phyloP scores from a whole-genome alignment of 1,140 invertebrate genomes.

The Cephus cinctus region DNA sequence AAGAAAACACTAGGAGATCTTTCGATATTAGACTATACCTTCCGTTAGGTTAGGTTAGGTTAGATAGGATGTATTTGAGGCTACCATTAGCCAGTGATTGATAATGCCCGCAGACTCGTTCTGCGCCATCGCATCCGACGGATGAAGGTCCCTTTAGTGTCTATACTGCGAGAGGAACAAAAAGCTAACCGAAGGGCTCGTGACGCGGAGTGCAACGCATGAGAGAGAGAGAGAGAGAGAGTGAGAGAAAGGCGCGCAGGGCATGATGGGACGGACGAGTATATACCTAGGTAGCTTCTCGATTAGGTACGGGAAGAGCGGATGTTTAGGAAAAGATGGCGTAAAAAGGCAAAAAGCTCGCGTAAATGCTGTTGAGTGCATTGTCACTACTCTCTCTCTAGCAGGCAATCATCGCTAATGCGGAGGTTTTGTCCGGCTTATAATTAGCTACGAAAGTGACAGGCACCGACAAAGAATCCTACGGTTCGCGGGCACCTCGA shows the following conservation, averaged over 20 bases:
- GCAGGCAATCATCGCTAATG: conserved; percentile 40
- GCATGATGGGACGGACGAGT: neutral
- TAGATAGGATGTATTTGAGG: conserved; percentile 46
- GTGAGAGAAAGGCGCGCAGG: neutral
- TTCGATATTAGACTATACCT: no score
- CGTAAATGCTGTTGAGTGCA: conserved; percentile 18
- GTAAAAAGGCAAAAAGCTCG: neutral
- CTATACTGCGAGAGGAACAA: conserved; percentile 31
- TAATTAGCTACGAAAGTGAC: conserved; percentile 41
- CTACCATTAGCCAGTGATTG: conserved; percentile 48
- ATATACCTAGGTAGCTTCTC: neutral
- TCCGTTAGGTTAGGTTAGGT: conserved; percentile 30
- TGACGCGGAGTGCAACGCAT: neutral
- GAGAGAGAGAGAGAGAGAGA: neutral
- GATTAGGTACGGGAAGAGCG: no score
- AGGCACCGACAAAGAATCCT: conserved; percentile 30
- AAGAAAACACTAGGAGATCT: no score
- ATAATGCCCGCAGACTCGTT: conserved; percentile 48
- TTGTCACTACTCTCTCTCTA: conserved; percentile 29
- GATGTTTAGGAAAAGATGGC: no score
- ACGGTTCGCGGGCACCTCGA: conserved; percentile 4
- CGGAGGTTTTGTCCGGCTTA: conserved; percentile 34
- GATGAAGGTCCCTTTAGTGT: conserved; percentile 37
- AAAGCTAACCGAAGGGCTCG: conserved; percentile 30
- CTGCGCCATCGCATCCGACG: conserved; percentile 36